phyloP scores from a whole-genome alignment of 2,888 invertebrate species.

The Onthophagus sagittarius region DNA sequence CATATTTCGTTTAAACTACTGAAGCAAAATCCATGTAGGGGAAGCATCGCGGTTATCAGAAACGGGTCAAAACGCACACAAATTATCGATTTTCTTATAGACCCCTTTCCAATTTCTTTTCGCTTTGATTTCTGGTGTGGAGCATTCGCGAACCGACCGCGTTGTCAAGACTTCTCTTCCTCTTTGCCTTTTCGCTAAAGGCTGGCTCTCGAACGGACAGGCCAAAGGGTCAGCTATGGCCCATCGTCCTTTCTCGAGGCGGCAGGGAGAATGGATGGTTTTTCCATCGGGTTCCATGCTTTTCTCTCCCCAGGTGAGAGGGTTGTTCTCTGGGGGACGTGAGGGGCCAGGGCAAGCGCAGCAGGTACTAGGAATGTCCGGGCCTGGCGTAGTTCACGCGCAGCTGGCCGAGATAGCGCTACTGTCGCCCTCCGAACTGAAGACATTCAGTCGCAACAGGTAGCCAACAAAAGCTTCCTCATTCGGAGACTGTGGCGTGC shows the following conservation, averaged over 20 bases:
- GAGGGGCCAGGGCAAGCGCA: conserved; percentile 38
- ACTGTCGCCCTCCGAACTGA: conserved; percentile 33
- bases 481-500: conserved; percentile 18
- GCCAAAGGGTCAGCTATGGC: conserved; percentile 1
- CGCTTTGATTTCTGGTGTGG: neutral
- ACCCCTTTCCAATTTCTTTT: neutral
- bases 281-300: conserved; percentile 2
- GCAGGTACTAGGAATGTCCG: conserved; percentile 41
- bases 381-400: conserved; percentile 40
- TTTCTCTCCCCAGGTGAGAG: conserved; percentile 28
- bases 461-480: conserved; percentile 28
- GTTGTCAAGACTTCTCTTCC: neutral
- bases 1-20: neutral
- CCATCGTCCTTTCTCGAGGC: neutral
- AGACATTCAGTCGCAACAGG: conserved; percentile 41
- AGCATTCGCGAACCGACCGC: neutral
- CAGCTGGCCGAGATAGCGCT: conserved; percentile 38
- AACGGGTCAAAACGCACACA: neutral
- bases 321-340: conserved; percentile 28
- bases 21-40: neutral
- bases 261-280: neutral
- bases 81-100: neutral
- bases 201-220: neutral
- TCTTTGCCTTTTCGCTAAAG: neutral
- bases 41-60: neutral